Evolutionary conservation across 2,888 invertebrate species (phyloP).

Genomic region (Bellardia pandia): DNA sequence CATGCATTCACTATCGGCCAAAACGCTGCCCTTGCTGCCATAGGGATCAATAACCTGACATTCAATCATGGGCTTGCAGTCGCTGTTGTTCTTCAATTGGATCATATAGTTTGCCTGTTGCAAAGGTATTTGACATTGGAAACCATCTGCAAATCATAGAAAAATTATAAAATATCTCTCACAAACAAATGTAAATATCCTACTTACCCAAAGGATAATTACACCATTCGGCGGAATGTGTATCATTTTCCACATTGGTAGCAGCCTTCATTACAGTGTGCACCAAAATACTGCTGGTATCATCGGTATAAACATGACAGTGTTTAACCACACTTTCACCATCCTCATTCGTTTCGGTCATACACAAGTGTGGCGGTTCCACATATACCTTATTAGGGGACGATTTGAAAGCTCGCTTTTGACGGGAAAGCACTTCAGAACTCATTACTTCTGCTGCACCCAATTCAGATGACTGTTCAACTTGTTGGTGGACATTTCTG

Average conservation of each 20-base stretch:
- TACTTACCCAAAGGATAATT: constrained; percentile 87
- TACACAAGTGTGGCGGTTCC: constrained; percentile 87
- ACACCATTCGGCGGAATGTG: constrained; percentile 86
- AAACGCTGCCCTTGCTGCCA: constrained; percentile 87
- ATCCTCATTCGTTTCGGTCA: constrained; percentile 77
- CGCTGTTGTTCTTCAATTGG: constrained; percentile 76
- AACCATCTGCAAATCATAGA: constrained; percentile 83
- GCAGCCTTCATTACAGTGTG: constrained; percentile 86
- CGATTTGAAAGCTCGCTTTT: constrained; percentile 75
- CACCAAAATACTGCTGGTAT: constrained; percentile 85
- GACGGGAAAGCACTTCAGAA: constrained; percentile 75
- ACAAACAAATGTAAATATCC: not conserved
- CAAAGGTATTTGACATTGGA: constrained; percentile 87
- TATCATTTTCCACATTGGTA: constrained; percentile 82
- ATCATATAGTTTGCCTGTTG: constrained; percentile 84
- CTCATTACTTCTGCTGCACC: constrained; percentile 78
- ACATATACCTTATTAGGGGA: constrained; percentile 80
- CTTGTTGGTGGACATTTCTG: constrained; percentile 63
- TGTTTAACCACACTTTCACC: constrained; percentile 77
- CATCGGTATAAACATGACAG: constrained; percentile 87
- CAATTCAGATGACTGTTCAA: constrained; percentile 74
- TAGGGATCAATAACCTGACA: constrained; percentile 90
- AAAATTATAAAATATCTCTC: not conserved
- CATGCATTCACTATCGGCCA: constrained; percentile 89
- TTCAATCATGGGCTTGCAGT: constrained; percentile 88